Evolutionary conservation across 2,888 invertebrate genomes (phyloP).

Genomic region (Cactoblastis cactorum): DNA sequence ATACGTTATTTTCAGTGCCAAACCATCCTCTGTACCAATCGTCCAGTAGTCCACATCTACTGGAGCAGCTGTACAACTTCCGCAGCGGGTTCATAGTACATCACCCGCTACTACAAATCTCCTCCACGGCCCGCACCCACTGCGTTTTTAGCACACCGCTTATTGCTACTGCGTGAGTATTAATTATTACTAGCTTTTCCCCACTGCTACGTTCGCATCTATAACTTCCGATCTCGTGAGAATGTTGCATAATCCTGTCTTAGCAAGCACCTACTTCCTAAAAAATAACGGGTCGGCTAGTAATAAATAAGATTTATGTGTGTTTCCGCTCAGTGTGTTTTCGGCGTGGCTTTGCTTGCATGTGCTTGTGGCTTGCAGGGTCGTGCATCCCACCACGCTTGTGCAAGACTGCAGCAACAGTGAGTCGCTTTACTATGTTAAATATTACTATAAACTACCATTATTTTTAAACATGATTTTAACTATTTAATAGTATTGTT

Average conservation of each 20-base stretch:
- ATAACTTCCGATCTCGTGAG: too few relatives aligned
- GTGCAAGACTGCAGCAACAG: conserved; percentile 26
- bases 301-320: too few relatives aligned
- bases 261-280: too few relatives aligned
- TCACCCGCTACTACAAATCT: conserved; percentile 29
- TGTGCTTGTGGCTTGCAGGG: conserved; percentile 33
- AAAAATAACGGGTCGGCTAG: too few relatives aligned
- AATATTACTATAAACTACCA: too few relatives aligned
- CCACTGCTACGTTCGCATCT: too few relatives aligned
- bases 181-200: neutral
- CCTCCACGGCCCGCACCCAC: conserved; percentile 30
- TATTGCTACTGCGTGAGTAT: conserved; percentile 50
- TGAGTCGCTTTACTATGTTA: conserved; percentile 28
- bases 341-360: conserved; percentile 9
- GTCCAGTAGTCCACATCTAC: conserved; percentile 19
- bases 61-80: conserved; percentile 53
- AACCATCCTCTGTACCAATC: conserved; percentile 20
- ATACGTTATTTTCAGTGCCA: conserved; percentile 30
- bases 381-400: conserved; percentile 29
- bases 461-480: too few relatives aligned
- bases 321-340: neutral
- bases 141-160: conserved; percentile 41
- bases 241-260: too few relatives aligned
- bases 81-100: conserved; percentile 30
- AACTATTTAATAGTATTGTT: too few relatives aligned